Evolutionary conservation across 2,888 invertebrate species (phyloP), one percentile per base, ranked within the genome.

Genomic region (Ariolimax columbianus): DNA sequence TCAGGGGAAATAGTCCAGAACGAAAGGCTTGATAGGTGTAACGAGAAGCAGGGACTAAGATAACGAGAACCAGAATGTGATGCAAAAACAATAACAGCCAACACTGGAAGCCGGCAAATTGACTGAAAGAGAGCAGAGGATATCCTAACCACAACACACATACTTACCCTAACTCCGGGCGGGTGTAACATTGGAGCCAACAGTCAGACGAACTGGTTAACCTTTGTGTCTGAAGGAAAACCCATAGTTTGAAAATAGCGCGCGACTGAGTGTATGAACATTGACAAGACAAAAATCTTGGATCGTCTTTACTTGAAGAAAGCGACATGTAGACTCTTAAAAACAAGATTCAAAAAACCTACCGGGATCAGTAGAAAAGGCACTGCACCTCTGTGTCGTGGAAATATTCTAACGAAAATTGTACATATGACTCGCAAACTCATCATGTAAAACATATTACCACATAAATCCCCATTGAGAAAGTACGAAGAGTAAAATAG

Each of bases 141-240:
- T 47, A 43, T 73, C 47, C 43, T 73, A 30, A 73, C n/a, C n/a
- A 73, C 73, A 73, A 73, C 73, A 73, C 6, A 47, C 11, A n/a
- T 73, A 43, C 43, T 73, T 73, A 73, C 26, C 73, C n/a, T 14
- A 43, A 43, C n/a, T 73, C 43, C 0, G 0, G 38, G 17, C 40
- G n/a, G 47, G n/a, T n/a, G 43, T 43, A 43, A 43, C n/a, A n/a
- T 3, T 43, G 43, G 43, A 47, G 73, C 43, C 73, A 43, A n/a
- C 14, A 7, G 3, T 30, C 73, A 73, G 73, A 47, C 73, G 73
- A 26, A 73, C 73, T 30, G 73, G 47, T 47, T 73, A 43, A 73
- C 73, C 73, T 30, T 26, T 73, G 73, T 1, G 43, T 43, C n/a
- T 47, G 47, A 47, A 43, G n/a, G 73, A 43, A 40, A 73, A 43